Percentiles rank a stretch among this genome's conserved stretches.
Evolutionary conservation across 2,888 invertebrate genomes (phyloP).

Genomic region (Camponotus fellah): DNA sequence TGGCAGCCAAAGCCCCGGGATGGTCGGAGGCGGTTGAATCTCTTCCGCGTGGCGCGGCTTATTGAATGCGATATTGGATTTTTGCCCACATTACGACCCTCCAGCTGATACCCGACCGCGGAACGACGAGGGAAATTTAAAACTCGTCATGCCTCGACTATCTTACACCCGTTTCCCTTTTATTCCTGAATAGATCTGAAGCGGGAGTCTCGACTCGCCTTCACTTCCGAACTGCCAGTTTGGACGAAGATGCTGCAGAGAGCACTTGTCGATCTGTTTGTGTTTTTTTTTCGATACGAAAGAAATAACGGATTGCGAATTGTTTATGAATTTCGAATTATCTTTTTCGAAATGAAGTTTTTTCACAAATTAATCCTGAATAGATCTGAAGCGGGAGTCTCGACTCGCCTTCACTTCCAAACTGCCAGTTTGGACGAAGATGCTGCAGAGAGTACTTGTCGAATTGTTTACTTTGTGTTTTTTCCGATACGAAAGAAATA

Average conservation of each 20-base stretch:
- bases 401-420: too few relatives aligned
- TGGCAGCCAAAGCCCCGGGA: constrained; percentile 28
- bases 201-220: background rate
- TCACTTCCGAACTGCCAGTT: background rate
- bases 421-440: too few relatives aligned
- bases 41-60: constrained; percentile 74
- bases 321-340: background rate
- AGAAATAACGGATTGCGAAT: background rate
- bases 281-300: background rate
- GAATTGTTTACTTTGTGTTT: too few relatives aligned
- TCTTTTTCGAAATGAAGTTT: too few relatives aligned
- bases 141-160: constrained; percentile 82
- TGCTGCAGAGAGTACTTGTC: too few relatives aligned
- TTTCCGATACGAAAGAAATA: too few relatives aligned
- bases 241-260: background rate
- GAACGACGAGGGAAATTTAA: constrained; percentile 84
- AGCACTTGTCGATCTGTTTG: constrained; percentile 11
- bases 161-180: constrained; percentile 54
- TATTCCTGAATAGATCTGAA: constrained; percentile 62
- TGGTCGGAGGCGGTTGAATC: constrained; percentile 61
- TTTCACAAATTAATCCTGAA: constrained; percentile 31
- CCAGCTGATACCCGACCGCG: constrained; percentile 82
- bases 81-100: constrained; percentile 78
- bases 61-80: constrained; percentile 85
- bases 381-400: too few relatives aligned